Evolutionary conservation across 2,888 invertebrate species (phyloP).

Genomic region (Meiosimyza platycephala): DNA sequence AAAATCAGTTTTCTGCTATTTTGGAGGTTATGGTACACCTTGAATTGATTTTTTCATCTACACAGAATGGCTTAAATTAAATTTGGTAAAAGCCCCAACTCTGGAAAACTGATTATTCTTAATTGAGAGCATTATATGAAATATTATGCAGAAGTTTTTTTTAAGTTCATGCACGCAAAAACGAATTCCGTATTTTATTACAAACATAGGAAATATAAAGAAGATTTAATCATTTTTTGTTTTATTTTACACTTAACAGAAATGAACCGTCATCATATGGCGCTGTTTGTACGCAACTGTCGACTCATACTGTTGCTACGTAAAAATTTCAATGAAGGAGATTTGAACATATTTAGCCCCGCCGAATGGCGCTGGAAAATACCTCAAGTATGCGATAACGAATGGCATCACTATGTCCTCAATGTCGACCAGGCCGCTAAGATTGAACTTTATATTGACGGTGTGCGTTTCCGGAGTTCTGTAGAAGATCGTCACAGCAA

Average conservation of each 20-base stretch:
- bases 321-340: conserved; percentile 92
- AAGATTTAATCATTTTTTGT: neutral
- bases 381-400: conserved; percentile 95
- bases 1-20: too few relatives aligned
- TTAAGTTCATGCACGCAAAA: too few relatives aligned
- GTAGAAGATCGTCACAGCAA: conserved; percentile 74
- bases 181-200: too few relatives aligned
- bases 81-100: too few relatives aligned
- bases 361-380: conserved; percentile 99
- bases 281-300: conserved; percentile 96
- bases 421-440: conserved; percentile 89
- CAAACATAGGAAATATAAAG: neutral
- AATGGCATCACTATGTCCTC: conserved; percentile 98
- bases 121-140: too few relatives aligned
- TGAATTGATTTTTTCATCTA: too few relatives aligned
- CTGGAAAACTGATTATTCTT: too few relatives aligned
- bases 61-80: too few relatives aligned
- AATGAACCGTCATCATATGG: conserved; percentile 99
- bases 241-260: conserved; percentile 57
- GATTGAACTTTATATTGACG: conserved; percentile 90
- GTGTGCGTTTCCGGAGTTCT: conserved; percentile 70
- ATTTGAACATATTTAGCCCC: conserved; percentile 93
- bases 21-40: too few relatives aligned
- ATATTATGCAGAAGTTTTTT: too few relatives aligned
- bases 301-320: conserved; percentile 91